These are phyloP conservation scores for Baronia brevicornis DNA, from an alignment of 2,888 invertebrate species.

Conservation along the genomic window DNA sequence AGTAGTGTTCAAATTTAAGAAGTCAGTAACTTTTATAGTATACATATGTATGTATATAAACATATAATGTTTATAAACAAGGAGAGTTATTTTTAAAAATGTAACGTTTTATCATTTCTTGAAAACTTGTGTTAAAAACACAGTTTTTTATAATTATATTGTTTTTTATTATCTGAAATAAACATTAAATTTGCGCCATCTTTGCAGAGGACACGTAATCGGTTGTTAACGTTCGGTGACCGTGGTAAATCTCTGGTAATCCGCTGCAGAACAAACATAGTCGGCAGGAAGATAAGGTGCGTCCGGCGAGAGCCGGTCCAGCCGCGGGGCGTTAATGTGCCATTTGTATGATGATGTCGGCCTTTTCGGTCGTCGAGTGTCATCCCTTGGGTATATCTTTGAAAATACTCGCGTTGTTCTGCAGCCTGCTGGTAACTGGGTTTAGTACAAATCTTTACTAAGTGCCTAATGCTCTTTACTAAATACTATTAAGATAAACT, in stretches of 20 bases:
- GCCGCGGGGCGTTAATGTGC: conserved; percentile 59
- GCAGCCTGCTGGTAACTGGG: conserved; percentile 1
- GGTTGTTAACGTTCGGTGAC: conserved; percentile 60
- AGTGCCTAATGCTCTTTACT: no score
- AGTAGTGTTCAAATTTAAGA: no score
- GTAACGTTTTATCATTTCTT: no score
- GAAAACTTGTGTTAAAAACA: no score
- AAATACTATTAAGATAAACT: no score
- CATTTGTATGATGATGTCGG: conserved; percentile 71
- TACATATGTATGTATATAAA: neutral
- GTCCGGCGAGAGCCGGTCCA: conserved; percentile 40
- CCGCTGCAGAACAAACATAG: conserved; percentile 70
- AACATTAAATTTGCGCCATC: conserved; percentile 58
- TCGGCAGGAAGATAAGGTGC: conserved; percentile 70
- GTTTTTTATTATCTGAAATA: conserved; percentile 1
- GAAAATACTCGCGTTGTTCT: conserved; percentile 32
- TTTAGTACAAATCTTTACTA: no score
- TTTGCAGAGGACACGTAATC: conserved; percentile 69
- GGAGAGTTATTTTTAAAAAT: no score
- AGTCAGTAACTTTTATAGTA: neutral
- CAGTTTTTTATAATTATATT: no score
- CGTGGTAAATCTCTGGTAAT: conserved; percentile 72
- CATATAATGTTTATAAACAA: conserved; percentile 1
- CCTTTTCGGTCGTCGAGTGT: conserved; percentile 23
- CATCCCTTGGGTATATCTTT: conserved; percentile 28